Evolutionary conservation across 2,113 vertebrate species (phyloP).

Genomic region (Poeciliopsis turrubarensis): DNA sequence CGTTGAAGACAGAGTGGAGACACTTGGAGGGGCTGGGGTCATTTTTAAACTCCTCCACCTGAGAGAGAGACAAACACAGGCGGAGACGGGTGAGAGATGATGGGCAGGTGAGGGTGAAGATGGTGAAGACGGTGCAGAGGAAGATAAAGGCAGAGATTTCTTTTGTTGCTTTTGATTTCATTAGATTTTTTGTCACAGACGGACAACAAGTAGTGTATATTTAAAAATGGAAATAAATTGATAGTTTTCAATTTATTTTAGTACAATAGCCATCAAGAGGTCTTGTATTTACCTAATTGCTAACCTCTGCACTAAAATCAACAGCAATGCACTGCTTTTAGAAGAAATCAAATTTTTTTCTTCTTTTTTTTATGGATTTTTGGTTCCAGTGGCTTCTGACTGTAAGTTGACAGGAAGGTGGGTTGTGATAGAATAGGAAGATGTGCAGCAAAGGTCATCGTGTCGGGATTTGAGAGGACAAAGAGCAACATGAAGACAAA

Average conservation of each 20-base stretch:
- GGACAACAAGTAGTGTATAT: too few species aligned
- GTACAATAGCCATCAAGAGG: too few species aligned
- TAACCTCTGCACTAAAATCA: background rate
- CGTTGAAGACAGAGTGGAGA: conserved; percentile 91
- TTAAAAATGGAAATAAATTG: too few species aligned
- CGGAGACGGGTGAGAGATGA: background rate
- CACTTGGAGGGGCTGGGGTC: conserved; percentile 92
- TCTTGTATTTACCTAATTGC: too few species aligned
- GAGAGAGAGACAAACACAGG: background rate
- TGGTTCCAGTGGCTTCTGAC: too few species aligned
- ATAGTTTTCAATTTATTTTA: too few species aligned
- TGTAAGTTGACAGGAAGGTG: too few species aligned
- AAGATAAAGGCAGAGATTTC: background rate
- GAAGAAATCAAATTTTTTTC: too few species aligned
- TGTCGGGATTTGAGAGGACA: background rate
- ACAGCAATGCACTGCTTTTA: background rate
- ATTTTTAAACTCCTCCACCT: conserved; percentile 97
- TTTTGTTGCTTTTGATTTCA: background rate
- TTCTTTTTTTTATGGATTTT: too few species aligned
- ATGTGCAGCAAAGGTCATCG: too few species aligned
- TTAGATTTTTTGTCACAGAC: too few species aligned
- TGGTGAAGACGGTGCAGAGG: background rate
- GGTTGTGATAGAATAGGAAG: too few species aligned
- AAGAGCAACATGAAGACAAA: background rate
- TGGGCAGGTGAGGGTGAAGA: conserved; percentile 4